Evolutionary conservation across 2,888 invertebrate species (phyloP).

Genomic region (Suillia variegata): DNA sequence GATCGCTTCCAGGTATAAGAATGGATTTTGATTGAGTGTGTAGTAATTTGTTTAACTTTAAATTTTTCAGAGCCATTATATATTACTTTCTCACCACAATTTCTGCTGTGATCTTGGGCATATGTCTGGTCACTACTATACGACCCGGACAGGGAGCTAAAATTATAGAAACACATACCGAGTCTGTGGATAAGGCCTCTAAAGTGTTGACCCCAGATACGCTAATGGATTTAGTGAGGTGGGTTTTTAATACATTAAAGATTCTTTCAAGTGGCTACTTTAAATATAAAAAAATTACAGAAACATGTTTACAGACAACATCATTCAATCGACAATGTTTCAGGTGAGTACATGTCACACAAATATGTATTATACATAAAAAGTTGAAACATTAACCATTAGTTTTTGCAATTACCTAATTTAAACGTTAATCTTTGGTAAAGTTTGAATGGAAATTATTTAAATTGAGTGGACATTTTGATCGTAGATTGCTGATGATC

Average conservation of each 20-base stretch:
- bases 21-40: neutral
- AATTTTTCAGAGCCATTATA: constrained; percentile 73
- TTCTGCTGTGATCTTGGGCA: constrained; percentile 88
- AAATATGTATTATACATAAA: no score
- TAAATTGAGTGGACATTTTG: constrained; percentile 24
- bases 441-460: constrained; percentile 4
- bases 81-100: constrained; percentile 93
- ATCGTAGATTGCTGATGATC: constrained; percentile 23
- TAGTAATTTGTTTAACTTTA: neutral
- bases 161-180: constrained; percentile 62
- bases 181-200: constrained; percentile 61
- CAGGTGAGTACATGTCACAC: constrained; percentile 63
- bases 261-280: neutral
- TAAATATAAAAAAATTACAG: constrained; percentile 65
- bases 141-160: constrained; percentile 74
- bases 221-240: constrained; percentile 89
- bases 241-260: constrained; percentile 29
- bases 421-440: constrained; percentile 29
- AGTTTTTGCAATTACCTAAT: constrained; percentile 43
- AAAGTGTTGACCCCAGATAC: constrained; percentile 87
- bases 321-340: constrained; percentile 83
- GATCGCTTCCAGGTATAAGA: constrained; percentile 65
- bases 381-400: neutral
- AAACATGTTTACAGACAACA: constrained; percentile 91
- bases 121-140: constrained; percentile 86